Evolutionary conservation across 2,888 invertebrate genomes (phyloP), one percentile per base, ranked within the genome.

Genomic region (Pilophorus perplexus): DNA sequence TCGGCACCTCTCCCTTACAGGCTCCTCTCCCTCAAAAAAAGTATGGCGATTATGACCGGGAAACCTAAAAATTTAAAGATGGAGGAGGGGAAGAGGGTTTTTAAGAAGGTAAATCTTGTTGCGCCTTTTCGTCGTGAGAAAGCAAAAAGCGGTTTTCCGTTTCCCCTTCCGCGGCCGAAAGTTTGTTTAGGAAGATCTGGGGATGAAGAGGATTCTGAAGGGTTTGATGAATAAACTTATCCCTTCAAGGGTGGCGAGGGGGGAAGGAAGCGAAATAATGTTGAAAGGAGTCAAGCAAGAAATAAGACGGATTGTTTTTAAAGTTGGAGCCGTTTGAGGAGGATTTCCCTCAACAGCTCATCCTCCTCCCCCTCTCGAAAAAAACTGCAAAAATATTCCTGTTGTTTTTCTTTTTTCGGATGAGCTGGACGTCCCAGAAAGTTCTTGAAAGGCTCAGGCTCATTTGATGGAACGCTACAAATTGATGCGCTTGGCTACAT

Each of bases 31-130:
- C 33, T 33, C 33, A 8, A 6, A 33, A 33, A 33, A 33, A 33
- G 33, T 33, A 6, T 6, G 33, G 33, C 12, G 33, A 33, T 33
- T 33, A 33, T n/a, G n/a, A n/a, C 6, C 33, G 33, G 33, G 12
- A 33, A 33, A 33, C 33, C 6, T 33, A 8, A 33, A 33, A 33
- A 33, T 33, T 33, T 8, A 33, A 33, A 6, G 33, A 33, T 12
- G 33, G 33, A 33, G 12, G 33, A 33, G 33, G 12, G 33, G 33
- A 33, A 33, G 12, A 33, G 12, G 28, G 52, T 28, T 28, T 52
- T 52, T 52, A 52, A 52, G 28, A 25, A 28, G 52, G 52, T 52
- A 52, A 52, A 52, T 52, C 28, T 52, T 28, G 52, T 52, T 52
- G 52, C 52, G 27, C 52, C 6, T 12, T 33, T 12, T 33, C 6